Evolutionary conservation across 2,797 vertebrate genomes (phyloP), one percentile per base, ranked within the genome.

Genomic region (Sebastes nivosus): DNA sequence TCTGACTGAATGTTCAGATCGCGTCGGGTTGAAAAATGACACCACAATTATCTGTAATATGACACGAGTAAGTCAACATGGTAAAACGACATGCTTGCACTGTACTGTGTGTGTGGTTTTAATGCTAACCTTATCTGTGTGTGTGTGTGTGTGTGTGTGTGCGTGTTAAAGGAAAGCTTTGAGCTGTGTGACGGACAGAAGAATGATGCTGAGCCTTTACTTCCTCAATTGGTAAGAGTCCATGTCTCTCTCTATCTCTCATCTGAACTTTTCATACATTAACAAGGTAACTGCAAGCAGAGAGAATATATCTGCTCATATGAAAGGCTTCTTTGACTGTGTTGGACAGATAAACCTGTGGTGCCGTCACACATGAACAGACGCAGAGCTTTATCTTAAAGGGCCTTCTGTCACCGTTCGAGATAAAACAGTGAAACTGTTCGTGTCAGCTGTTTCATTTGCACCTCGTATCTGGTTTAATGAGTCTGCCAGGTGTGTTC

Each of bases 171-270:
- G 92, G 91, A 88, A 3, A 46, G 25, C 25, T 46, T 81, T 4
- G 92, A 93, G 76, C 12, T 93, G 55, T 1, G 4, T 25, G 70
- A 83, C 54, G 25, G 29, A 25, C 14, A 4, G 4, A 75, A 57
- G 5, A 75, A 84, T 1, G 3, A 14, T 57, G 12, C 27, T 10
- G 79, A 88, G 32, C 73, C 72, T 82, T 58, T 92, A 25, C 86
- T 93, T 60, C 73, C 68, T 32, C 20, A 69, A 8, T 2, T 4
- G 86, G 93, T 94, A 87, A 87, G 86, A 65, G 24, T 74, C 22
- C 38, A 9, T 2, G 1, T 67, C 50, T 59, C n/a, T 25, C 16
- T 30, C 2, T 11, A 42, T 5, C 38, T 24, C 14, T 58, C 18
- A n/a, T 32, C 13, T 25, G 13, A 65, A 24, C 22, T 66, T 60